A percentile compares a stretch with the other conserved stretches of the same genome.
Evolutionary conservation across 1,140 invertebrate genomes (phyloP).

Genomic region (Apis cerana): DNA sequence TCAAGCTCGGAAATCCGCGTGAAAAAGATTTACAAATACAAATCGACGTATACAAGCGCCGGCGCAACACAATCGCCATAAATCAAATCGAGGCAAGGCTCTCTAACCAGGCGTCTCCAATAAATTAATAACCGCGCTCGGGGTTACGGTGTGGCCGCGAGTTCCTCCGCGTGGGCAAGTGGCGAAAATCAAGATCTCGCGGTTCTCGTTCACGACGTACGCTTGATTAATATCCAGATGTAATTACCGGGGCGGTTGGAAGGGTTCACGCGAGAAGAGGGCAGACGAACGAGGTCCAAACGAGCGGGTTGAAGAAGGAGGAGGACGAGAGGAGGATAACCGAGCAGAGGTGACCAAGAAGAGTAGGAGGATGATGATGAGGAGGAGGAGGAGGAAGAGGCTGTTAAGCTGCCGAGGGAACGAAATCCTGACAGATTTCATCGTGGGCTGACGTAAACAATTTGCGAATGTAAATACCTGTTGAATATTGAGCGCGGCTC

Average conservation of each 20-base stretch:
- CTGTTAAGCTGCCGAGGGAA: conserved; percentile 68
- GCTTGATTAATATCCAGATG: conserved; percentile 62
- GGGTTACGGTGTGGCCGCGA: neutral
- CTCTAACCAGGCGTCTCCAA: conserved; percentile 35
- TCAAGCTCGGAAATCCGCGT: neutral
- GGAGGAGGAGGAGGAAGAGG: conserved; percentile 35
- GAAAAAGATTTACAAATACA: neutral
- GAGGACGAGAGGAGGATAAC: neutral
- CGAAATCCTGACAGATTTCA: conserved; percentile 79
- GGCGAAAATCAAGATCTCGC: conserved; percentile 65
- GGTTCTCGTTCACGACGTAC: conserved; percentile 55
- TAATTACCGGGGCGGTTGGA: conserved; percentile 61
- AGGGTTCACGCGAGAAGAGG: conserved; percentile 45
- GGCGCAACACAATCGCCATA: conserved; percentile 1
- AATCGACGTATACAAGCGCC: too few relatives aligned
- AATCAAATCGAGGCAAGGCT: neutral
- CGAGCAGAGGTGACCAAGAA: neutral
- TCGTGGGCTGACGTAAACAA: conserved; percentile 80
- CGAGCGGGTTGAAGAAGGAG: neutral
- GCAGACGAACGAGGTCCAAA: neutral
- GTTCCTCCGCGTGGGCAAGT: conserved; percentile 5
- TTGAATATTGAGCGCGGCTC: conserved; percentile 75
- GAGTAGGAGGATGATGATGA: neutral
- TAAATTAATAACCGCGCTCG: conserved; percentile 42
- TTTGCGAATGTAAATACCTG: conserved; percentile 80